Evolutionary conservation across 2,113 vertebrate species (phyloP).

Genomic region (Nymphicus hollandicus): DNA sequence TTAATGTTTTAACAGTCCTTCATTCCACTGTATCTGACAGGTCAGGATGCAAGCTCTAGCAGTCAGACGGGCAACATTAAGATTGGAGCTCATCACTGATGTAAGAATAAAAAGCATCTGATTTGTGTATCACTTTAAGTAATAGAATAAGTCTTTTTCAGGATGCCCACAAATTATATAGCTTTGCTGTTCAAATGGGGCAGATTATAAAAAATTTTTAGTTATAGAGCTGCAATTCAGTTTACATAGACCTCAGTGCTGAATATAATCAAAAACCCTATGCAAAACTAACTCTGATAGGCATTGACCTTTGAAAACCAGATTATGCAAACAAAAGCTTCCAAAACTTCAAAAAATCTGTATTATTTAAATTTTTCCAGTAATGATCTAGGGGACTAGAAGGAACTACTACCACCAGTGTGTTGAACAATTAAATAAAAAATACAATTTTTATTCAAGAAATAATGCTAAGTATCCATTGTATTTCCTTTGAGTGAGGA

Average conservation of each 20-base stretch:
- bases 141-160: background rate
- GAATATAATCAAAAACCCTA: background rate
- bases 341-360: background rate
- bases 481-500: background rate
- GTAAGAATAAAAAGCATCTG: background rate
- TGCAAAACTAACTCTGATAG: background rate
- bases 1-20: background rate
- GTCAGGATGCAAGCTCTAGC: background rate
- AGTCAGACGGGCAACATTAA: background rate
- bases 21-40: background rate
- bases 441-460: background rate
- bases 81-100: background rate
- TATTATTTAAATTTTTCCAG: background rate
- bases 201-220: background rate
- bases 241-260: background rate
- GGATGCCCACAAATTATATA: background rate
- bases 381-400: background rate
- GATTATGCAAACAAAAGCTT: background rate
- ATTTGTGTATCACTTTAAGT: background rate
- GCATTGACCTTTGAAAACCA: background rate
- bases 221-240: background rate
- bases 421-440: background rate
- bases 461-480: background rate
- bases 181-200: background rate
- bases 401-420: background rate